These are phyloP conservation scores for Philonicus albiceps DNA, from an alignment of 2,888 invertebrate genomes.

Conservation along the genomic window DNA sequence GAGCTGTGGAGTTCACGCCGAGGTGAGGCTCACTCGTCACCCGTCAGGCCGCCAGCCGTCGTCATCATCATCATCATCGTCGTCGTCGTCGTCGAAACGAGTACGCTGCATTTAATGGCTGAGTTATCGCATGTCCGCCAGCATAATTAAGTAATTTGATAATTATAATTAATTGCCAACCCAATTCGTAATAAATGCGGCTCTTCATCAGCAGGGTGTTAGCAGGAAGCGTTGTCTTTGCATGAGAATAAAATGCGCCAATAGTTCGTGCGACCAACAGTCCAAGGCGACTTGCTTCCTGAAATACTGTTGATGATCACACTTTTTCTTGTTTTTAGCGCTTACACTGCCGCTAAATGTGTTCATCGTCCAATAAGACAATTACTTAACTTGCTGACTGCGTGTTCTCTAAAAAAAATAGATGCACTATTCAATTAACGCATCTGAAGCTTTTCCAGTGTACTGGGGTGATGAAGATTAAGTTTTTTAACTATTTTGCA, in stretches of 20 bases:
- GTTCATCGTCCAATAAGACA: neutral
- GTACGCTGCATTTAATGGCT: neutral
- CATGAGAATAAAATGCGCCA: neutral
- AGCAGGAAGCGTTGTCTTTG: neutral
- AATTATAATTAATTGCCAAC: conserved; percentile 38
- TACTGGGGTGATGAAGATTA: too few species aligned
- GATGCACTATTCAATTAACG: too few species aligned
- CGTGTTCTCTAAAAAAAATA: neutral
- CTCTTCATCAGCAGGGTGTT: neutral
- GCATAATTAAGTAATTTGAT: conserved; percentile 37
- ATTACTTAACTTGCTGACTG: neutral
- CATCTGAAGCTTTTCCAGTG: too few species aligned
- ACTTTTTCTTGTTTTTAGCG: neutral
- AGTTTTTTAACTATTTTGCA: too few species aligned
- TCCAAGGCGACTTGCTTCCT: neutral
- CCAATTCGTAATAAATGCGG: neutral
- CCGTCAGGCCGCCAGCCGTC: neutral
- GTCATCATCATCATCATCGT: too few species aligned
- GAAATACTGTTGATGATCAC: neutral
- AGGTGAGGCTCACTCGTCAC: conserved; percentile 17
- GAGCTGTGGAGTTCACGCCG: neutral
- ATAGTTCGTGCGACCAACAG: neutral
- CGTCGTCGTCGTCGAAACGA: too few species aligned
- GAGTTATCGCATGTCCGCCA: conserved; percentile 11
- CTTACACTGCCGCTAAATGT: neutral